A percentile compares a stretch with the other conserved stretches of the same genome.
Conservation (phyloP, 92 coral and sea anemone species). For the Pocillopora meandrina region DNA sequence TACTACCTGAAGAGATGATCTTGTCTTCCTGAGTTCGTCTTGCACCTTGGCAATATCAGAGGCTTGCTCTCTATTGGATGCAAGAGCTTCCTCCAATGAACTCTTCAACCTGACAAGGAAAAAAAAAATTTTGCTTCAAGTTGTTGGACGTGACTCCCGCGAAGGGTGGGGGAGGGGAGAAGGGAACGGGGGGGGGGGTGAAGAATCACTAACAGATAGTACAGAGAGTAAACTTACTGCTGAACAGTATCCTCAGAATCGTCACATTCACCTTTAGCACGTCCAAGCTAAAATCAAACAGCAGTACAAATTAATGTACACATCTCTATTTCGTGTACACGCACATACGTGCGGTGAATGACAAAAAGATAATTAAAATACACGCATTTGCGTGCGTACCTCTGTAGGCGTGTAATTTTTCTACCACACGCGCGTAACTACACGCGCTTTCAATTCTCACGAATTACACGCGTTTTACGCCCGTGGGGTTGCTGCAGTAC, state of each 20-base stretch:
- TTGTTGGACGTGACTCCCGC: no score
- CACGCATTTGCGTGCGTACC: no score
- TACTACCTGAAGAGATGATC: conserved; percentile 67
- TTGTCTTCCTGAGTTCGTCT: conserved; percentile 68
- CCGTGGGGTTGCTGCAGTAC: no score
- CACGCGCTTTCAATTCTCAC: no score
- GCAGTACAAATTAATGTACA: not conserved
- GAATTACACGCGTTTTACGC: no score
- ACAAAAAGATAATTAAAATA: no score
- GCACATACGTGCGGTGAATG: no score
- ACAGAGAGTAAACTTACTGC: conserved; percentile 49
- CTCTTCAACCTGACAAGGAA: conserved; percentile 45
- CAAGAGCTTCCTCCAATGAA: conserved; percentile 67
- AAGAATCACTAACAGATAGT: not conserved
- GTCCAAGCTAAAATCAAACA: conserved; percentile 46
- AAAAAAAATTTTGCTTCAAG: no score
- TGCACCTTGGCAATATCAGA: conserved; percentile 75
- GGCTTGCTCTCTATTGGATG: conserved; percentile 68
- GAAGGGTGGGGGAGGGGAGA: no score
- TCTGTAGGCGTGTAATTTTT: no score
- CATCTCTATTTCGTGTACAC: no score
- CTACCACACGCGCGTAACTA: no score
- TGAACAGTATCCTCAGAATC: conserved; percentile 76
- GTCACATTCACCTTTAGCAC: conserved; percentile 70
- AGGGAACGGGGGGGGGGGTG: fast-evolving